Conservation (phyloP, 2,113 vertebrate species). For the Bubo bubo region DNA sequence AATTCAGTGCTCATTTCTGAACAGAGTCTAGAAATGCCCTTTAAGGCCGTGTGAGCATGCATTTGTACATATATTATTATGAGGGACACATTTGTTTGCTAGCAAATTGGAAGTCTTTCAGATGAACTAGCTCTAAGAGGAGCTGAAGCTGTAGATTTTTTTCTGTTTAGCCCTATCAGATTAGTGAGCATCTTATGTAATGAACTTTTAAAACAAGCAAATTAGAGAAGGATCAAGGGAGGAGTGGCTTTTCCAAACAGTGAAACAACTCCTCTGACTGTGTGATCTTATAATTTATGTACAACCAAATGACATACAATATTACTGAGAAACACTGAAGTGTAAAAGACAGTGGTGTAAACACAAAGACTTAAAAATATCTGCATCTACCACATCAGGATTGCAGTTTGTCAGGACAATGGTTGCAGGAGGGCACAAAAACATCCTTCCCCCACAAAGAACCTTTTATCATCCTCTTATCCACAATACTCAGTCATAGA, state of each 20-base stretch:
- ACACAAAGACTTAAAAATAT: not conserved
- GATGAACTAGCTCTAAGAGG: not conserved
- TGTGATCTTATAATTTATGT: not conserved
- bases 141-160: not conserved
- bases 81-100: not conserved
- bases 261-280: not conserved
- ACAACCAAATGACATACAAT: not conserved
- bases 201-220: not conserved
- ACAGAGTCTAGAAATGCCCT: not conserved
- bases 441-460: not conserved
- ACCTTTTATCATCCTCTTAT: rapidly evolving
- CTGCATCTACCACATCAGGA: not conserved
- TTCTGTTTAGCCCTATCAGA: not conserved
- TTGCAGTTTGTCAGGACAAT: not conserved
- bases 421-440: not conserved
- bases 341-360: not conserved
- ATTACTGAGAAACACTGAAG: not conserved
- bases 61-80: not conserved
- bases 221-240: not conserved
- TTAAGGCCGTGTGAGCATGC: not conserved
- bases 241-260: not conserved
- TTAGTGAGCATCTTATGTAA: not conserved
- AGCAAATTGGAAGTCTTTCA: not conserved
- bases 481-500: not conserved
- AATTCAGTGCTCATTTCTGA: not conserved